A percentile compares a stretch with the other conserved stretches of the same genome.
Conservation (phyloP, 2,797 vertebrate species). For the Oreochromis grahami region DNA sequence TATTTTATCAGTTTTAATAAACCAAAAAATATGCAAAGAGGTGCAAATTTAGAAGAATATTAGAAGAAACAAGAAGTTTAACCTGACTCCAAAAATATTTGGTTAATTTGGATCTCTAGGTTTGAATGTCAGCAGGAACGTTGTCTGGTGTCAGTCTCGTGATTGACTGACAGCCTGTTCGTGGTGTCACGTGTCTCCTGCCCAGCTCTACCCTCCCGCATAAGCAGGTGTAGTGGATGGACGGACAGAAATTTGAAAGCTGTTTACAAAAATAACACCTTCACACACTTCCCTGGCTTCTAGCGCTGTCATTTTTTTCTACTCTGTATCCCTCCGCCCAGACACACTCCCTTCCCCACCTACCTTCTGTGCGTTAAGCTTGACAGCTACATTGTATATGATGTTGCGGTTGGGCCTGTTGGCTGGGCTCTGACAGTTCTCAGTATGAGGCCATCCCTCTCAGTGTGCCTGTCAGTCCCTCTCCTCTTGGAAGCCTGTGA, state of each 20-base stretch:
- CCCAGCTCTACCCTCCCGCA: not conserved
- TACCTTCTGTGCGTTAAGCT: constrained; percentile 7
- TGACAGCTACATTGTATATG: constrained; percentile 50
- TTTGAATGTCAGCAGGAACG: not conserved
- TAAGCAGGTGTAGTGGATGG: not conserved
- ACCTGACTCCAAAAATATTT: not conserved
- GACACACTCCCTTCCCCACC: constrained; percentile 3
- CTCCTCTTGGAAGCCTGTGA: constrained; percentile 6
- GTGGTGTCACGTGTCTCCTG: not conserved
- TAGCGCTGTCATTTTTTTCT: not conserved
- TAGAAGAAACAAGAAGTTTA: not conserved
- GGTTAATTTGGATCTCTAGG: not conserved
- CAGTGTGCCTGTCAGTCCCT: constrained; percentile 46
- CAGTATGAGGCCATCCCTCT: constrained; percentile 36
- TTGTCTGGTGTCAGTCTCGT: not conserved
- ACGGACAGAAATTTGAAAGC: not conserved
- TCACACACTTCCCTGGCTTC: not conserved
- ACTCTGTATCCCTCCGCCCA: not conserved
- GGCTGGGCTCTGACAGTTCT: constrained; percentile 52
- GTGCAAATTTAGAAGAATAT: not conserved
- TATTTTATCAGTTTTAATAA: not conserved
- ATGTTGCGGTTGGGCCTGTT: constrained; percentile 32
- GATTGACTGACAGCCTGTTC: not conserved
- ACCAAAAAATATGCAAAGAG: not conserved
- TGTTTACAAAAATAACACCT: constrained; percentile 28